Base-by-base conservation (phyloP, 2,888 invertebrate species). In the Lydus trimaculatus region DNA sequence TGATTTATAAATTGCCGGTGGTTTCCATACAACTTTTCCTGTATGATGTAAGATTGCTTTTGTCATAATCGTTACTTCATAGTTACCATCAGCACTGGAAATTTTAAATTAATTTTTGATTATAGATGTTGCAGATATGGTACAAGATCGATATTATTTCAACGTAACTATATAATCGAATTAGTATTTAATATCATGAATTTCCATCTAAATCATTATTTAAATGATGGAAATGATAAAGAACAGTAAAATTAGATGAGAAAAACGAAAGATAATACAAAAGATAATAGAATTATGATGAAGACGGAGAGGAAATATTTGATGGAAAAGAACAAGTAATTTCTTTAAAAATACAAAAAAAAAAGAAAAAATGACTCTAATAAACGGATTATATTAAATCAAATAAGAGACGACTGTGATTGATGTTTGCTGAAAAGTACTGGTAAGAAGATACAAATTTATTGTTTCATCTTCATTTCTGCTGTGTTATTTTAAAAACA, bases 1-100 rank as follows among this genome's bases (percentile, higher is more conserved):
- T 79, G 97, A 97, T 88, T 98, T 98, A 89, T 98, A 98, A 86
- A 99, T 98, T 83, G 98, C 98, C 20, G 99, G 99, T 48, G 98
- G 98, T 85, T 98, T 98, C 98, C 98, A 98, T 62, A 94, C 91
- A 74, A 98, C 97, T 85, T 93, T 94, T 28, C 98, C 98, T 76
- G 94, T 94, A 85, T 95, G 94, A 84, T 96, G 94, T 66, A 98
- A 90, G 80, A 96, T 96, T 75, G 97, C 98, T 87, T 98, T 98
- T 76, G 98, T 98, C 95, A 97, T 96, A 85, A 98, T 95, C 80
- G 97, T 98, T 84, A 98, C 96, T 87, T 97, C 97, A 88, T 98
- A 98, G 88, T 97, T 97, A 74, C 98, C 98, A 84, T 98, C 98
- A 78, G 98, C 98, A 86, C 98, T 98, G 89, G 70, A 80, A 77